Base-by-base conservation (phyloP, 2,888 invertebrate species). In the Ischnus inquisitorius region DNA sequence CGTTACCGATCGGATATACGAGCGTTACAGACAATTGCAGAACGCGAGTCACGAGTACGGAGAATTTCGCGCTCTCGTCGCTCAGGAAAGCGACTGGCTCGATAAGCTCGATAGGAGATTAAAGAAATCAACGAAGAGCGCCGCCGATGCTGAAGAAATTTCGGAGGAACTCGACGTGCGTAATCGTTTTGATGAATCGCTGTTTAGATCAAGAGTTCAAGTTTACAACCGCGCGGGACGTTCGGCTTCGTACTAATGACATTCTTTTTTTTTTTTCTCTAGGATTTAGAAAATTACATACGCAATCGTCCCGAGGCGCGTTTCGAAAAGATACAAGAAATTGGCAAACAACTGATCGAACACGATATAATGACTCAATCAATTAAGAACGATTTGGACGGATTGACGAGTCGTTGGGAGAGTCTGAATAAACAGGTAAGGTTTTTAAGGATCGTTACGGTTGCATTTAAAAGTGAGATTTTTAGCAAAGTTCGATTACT, bases 101-200 rank as follows among this genome's bases (percentile, higher is more conserved):
- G 97, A 97, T 92, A 96, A 96, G 86, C 94, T 98, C 89, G 96
- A 97, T 92, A 96, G 97, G 79, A 96, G 97, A 85, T 95, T 98
- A 88, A 95, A 95, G 82, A 95, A 96, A 88, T 95, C 96, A 57
- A 96, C 96, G 1, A 95, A 96, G 89, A 95, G 94, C 91, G 96
- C 96, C 83, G 97, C 96, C 43, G 98, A 98, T 94, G 98, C 98
- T 1, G 98, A 98, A 94, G 98, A 98, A 94, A 96, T 98, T 87
- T 97, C 97, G 46, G 98, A 98, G 92, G 97, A 98, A 92, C 95
- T 98, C 57, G 98, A 98, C 94, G 97, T 97, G 93, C 95, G 95
- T 95, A 62, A 60, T 25, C 3, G 12, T 43, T 62, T 19, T 28
- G 64, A 62, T 62, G 14, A 69, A 65, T 25, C 79, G 34, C 34